Evolutionary conservation across 1,140 invertebrate species (phyloP).

Genomic region (Cotesia chilonis): DNA sequence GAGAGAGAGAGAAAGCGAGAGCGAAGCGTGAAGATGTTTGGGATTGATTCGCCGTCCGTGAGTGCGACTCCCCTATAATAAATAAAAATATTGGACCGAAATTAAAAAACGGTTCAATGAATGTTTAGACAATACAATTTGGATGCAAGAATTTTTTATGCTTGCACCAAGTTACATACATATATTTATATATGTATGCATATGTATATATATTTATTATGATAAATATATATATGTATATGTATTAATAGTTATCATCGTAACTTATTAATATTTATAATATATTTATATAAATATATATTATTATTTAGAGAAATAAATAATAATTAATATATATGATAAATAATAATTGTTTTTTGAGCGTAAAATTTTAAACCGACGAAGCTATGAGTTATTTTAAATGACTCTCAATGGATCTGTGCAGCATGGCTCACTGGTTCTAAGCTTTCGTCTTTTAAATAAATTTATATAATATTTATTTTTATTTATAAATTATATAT

Average conservation of each 20-base stretch:
- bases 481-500: conserved; percentile 16
- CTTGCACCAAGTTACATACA: conserved; percentile 25
- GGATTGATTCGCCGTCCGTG: conserved; percentile 39
- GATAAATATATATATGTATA: conserved; percentile 21
- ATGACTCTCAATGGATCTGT: neutral
- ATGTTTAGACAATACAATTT: conserved; percentile 39
- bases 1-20: conserved; percentile 1
- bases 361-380: conserved; percentile 5
- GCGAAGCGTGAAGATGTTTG: conserved; percentile 22
- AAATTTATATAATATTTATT: conserved; percentile 4
- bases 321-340: too few relatives aligned
- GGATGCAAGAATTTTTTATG: conserved; percentile 35
- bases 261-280: neutral
- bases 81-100: neutral
- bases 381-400: conserved; percentile 5
- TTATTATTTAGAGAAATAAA: neutral
- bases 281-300: neutral
- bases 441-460: neutral
- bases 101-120: conserved; percentile 31
- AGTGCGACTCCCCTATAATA: conserved; percentile 36
- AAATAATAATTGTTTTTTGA: too few relatives aligned
- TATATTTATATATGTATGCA: conserved; percentile 23
- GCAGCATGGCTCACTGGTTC: neutral
- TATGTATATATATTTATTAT: conserved; percentile 27
- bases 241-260: too few relatives aligned